Evolutionary conservation across 2,113 vertebrate species (phyloP), one percentile per base, ranked within the genome.

Genomic region (Phaetusa simplex): DNA sequence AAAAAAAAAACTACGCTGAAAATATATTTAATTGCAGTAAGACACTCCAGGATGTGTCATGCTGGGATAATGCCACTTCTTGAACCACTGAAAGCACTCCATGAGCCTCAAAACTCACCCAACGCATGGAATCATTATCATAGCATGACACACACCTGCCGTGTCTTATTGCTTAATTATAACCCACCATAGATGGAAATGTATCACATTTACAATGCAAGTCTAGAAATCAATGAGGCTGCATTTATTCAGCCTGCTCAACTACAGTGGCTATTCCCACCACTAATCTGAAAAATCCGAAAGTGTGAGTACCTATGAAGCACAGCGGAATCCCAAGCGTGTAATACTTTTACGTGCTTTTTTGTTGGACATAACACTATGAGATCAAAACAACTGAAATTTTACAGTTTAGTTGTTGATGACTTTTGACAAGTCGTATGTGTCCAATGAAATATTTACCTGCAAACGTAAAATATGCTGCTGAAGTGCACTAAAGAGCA

Each of bases 381-480:
- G 88, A 95, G 72, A 88, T 65, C 3, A 95, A 95, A 96, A 66
- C 18, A 9, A 91, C 24, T 50, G 55, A 91, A 84, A 93, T 64
- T 89, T 66, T 91, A 71, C 50, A 93, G 40, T 32, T 89, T 29
- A 56, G 87, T 55, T 97, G 91, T 78, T 94, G 78, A 95, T 90
- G 70, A 93, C 88, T 94, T 81, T 62, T 78, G 71, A 64, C 61
- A 30, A 92, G 69, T 88, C 24, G 22, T 95, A 96, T 32, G 83
- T 27, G 82, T 86, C 92, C 92, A 91, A 85, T 24, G 45, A 95
- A 95, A 96, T 95, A 98, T 97, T 98, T 98, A 99, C 99, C 99
- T 99, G 99, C 95, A 99, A 98, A 97, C 98, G 98, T 56, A 97
- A 97, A 94, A 99, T 97, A 78, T 99, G 99, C 79, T 98, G 98